Evolutionary conservation across 2,888 invertebrate species (phyloP), one percentile per base, ranked within the genome.

Genomic region (Ecdyonurus torrentis): DNA sequence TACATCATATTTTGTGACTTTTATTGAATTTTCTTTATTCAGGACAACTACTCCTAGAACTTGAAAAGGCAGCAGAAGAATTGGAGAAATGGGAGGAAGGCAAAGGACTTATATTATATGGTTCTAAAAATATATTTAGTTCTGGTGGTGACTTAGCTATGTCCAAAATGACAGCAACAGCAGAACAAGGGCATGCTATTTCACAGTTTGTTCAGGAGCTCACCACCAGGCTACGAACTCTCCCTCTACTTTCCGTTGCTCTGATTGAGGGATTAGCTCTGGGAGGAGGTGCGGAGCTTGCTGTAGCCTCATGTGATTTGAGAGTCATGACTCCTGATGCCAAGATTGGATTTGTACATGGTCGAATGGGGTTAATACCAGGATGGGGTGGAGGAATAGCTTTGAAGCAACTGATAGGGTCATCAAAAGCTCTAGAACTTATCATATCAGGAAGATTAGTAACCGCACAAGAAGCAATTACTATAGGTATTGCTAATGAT

Each of bases 251-350:
- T 1, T 76, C 77, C 50, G 73, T 78, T 1, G 76, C 78, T 20
- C 68, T 78, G 5, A 70, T 81, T 15, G 70, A 76, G 64, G 80
- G 80, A 20, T 69, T 66, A 25, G 78, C 80, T 1, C 66, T 80
- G 1, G 81, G 81, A 5, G 81, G 80, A 1, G 81, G 80, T 2
- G 77, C 80, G 1, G 81, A 81, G 69, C 63, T 81, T 7, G 70
- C 75, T 1, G 72, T 75, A 22, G 73, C 76, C 1, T 5, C 55
- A 5, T 78, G 78, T 68, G 81, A 81, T 68, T 77, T 76, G 65
- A 70, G 80, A 19, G 65, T 79, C 1, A 72, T 77, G 69, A 72
- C 74, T 0, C 63, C 65, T 2, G 60, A 67, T 0, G 73, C 75
- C 1, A 72, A 71, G 61, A 71, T 80, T 37, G 74, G 75, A 5